Percentiles rank a stretch among this genome's conserved stretches.
Evolutionary conservation across 1,140 invertebrate species (phyloP).

Genomic region (Asobara japonica): DNA sequence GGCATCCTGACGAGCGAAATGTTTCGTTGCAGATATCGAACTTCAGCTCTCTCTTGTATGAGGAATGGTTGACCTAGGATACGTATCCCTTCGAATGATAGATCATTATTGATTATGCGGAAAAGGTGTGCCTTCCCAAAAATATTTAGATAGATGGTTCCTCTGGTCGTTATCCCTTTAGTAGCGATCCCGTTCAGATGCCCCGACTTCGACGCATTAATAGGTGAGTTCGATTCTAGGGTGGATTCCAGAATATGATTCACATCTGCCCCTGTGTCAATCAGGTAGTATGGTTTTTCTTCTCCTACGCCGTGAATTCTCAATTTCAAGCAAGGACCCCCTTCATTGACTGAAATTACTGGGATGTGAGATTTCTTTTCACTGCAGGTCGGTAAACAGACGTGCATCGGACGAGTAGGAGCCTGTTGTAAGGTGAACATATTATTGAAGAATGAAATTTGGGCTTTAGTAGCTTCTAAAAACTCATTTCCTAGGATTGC

Average conservation of each 20-base stretch:
- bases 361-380: neutral
- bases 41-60: neutral
- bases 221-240: neutral
- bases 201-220: neutral
- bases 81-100: neutral
- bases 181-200: neutral
- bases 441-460: neutral
- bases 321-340: neutral
- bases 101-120: neutral
- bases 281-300: neutral
- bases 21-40: neutral
- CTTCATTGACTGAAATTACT: neutral
- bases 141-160: neutral
- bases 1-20: neutral
- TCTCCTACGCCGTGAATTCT: neutral
- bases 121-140: neutral
- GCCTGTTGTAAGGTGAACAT: neutral
- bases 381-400: neutral
- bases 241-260: neutral
- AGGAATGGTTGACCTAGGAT: neutral
- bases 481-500: too few relatives aligned
- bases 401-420: neutral
- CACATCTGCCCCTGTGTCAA: neutral
- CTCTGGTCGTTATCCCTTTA: neutral
- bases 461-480: neutral